Percentiles rank a stretch among this genome's conserved stretches.
phyloP scores from a whole-genome alignment of 1,140 invertebrate genomes.

The Drosophila leontia region DNA sequence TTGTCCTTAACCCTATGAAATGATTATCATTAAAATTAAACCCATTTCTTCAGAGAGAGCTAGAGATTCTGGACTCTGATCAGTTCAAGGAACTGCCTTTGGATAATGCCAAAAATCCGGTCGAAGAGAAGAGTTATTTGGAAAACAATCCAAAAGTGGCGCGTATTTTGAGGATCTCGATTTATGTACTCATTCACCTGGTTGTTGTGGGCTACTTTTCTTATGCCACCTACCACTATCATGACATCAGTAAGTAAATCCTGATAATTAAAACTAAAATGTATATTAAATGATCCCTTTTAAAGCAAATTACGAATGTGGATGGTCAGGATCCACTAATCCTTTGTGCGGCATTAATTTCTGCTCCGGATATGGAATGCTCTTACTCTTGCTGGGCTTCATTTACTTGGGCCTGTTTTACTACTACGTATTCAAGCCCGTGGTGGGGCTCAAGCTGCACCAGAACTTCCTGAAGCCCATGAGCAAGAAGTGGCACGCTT shows the following conservation, averaged over 20 bases:
- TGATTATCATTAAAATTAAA: background rate
- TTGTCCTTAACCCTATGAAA: background rate
- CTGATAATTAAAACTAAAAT: too few species aligned
- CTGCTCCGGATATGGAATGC: constrained; percentile 90
- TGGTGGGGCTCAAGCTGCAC: constrained; percentile 85
- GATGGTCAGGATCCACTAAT: background rate
- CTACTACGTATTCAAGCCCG: constrained; percentile 88
- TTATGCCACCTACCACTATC: constrained; percentile 78
- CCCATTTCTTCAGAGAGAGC: constrained; percentile 13
- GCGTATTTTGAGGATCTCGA: constrained; percentile 31
- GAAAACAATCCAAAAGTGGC: constrained; percentile 25
- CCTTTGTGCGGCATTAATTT: constrained; percentile 84
- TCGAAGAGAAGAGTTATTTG: background rate
- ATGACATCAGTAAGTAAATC: constrained; percentile 59
- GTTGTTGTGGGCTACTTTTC: constrained; percentile 65
- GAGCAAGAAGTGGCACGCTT: constrained; percentile 74
- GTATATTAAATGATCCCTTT: background rate
- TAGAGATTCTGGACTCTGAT: constrained; percentile 1
- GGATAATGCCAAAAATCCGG: background rate
- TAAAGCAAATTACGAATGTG: constrained; percentile 50
- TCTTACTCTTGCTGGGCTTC: constrained; percentile 89
- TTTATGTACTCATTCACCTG: constrained; percentile 48
- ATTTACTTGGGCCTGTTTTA: constrained; percentile 89
- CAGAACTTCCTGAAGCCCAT: constrained; percentile 54
- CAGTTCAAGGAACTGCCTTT: constrained; percentile 13